Base-by-base conservation (phyloP, 2,888 invertebrate genomes). In the Eledona agricola region DNA sequence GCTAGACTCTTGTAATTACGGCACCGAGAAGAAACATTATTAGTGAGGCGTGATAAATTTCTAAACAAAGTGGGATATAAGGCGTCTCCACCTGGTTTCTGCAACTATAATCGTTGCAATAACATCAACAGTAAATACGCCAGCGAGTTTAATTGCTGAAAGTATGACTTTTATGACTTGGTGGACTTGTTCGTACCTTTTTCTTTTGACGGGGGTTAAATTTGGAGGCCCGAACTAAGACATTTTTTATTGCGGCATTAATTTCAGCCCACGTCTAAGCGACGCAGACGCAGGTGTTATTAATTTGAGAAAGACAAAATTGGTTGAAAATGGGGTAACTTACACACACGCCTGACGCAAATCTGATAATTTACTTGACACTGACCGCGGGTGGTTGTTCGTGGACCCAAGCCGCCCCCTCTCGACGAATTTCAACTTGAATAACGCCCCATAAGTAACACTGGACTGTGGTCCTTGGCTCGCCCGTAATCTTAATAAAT, bases 401-500 rank as follows among this genome's bases (percentile, higher is more conserved):
- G 1, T 6, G 19, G 4, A 19, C 19, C 19, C 19, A 19, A 5
- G 19, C 19, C 19, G 1, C 19, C 19, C 19, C 4, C 65, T 57
- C 63, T 63, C 50, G 65, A 57, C 42, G 63, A 55, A 53, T 38
- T 17, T 6, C 19, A 5, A 19, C 19, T 19, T 6, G 19, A 6
- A n/a, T n/a, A n/a, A n/a, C n/a, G n/a, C n/a, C n/a, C n/a, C n/a
- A n/a, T n/a, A n/a, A n/a, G n/a, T n/a, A n/a, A n/a, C n/a, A n/a
- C n/a, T n/a, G n/a, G n/a, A n/a, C n/a, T n/a, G n/a, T n/a, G n/a
- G n/a, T n/a, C n/a, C n/a, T n/a, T n/a, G n/a, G 11, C 17, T 19
- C 6, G n/a, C 37, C 26, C 20, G 43, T 62, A 61, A 64, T 58
- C 59, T 62, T 62, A 62, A 65, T 60, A 63, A 58, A 65, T 65